These are phyloP conservation scores for Paramormyrops kingsleyae DNA, from an alignment of 2,113 vertebrate species.

Conservation along the genomic window DNA sequence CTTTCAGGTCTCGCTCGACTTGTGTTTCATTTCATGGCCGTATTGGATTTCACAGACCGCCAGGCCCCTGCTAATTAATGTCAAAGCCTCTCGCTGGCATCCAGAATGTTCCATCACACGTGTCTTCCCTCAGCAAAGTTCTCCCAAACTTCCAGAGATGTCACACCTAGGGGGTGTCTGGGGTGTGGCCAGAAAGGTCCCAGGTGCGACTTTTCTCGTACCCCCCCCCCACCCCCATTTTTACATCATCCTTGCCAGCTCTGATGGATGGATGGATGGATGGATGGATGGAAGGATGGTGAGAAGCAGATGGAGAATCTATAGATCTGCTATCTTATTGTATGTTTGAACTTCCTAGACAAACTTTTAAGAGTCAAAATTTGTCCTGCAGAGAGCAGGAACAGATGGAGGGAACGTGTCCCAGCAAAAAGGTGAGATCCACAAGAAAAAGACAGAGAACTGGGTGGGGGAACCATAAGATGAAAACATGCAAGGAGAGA, in stretches of 20 bases:
- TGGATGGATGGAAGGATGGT: background rate
- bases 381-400: background rate
- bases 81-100: constrained; percentile 54
- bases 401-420: background rate
- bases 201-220: background rate
- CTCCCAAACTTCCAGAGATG: background rate
- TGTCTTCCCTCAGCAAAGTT: background rate
- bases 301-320: background rate
- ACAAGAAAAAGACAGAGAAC: background rate
- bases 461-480: background rate
- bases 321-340: background rate
- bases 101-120: constrained; percentile 38
- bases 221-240: background rate
- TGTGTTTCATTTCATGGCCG: constrained; percentile 45
- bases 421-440: background rate
- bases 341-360: background rate
- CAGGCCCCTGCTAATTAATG: constrained; percentile 52
- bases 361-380: background rate
- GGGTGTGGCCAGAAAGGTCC: background rate
- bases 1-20: constrained; percentile 36
- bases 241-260: background rate
- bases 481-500: background rate
- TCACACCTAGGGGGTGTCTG: background rate
- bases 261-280: background rate
- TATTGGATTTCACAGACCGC: constrained; percentile 52